Evolutionary conservation across 2,797 vertebrate species (phyloP).

Genomic region (Myotis vivesi): DNA sequence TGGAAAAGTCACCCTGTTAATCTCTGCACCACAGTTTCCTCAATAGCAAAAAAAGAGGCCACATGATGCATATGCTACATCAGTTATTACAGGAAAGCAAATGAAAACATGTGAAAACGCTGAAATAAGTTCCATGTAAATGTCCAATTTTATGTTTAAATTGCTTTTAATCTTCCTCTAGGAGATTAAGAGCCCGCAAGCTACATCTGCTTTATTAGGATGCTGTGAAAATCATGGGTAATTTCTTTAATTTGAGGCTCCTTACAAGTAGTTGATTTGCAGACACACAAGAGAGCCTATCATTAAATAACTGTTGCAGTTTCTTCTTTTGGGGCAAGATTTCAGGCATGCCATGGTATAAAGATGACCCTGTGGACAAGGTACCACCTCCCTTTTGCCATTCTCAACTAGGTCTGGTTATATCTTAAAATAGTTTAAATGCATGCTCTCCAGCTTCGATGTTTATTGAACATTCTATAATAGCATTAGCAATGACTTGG

Average conservation of each 20-base stretch:
- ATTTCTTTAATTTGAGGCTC: slow-evolving; percentile 14
- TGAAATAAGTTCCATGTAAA: not conserved
- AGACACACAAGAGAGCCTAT: not conserved
- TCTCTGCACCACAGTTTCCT: not conserved
- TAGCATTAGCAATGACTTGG: not conserved
- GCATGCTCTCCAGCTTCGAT: not conserved
- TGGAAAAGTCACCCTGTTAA: not conserved
- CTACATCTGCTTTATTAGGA: not conserved
- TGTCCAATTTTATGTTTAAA: not conserved
- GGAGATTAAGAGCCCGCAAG: not conserved
- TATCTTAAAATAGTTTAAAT: slow-evolving; percentile 32
- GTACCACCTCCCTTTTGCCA: not conserved
- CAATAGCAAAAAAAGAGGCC: not conserved
- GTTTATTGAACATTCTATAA: not conserved
- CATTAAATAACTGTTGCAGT: not conserved
- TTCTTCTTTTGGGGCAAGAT: not conserved
- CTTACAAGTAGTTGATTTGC: not conserved
- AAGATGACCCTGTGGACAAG: not conserved
- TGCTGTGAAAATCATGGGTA: slow-evolving; percentile 2
- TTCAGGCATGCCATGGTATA: not conserved
- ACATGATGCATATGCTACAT: not conserved
- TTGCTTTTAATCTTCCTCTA: not conserved
- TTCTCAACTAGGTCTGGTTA: not conserved
- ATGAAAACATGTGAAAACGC: not conserved
- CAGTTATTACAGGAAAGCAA: not conserved